Conservation (phyloP, 2,888 invertebrate genomes). For the Andrena chrysosceles region DNA sequence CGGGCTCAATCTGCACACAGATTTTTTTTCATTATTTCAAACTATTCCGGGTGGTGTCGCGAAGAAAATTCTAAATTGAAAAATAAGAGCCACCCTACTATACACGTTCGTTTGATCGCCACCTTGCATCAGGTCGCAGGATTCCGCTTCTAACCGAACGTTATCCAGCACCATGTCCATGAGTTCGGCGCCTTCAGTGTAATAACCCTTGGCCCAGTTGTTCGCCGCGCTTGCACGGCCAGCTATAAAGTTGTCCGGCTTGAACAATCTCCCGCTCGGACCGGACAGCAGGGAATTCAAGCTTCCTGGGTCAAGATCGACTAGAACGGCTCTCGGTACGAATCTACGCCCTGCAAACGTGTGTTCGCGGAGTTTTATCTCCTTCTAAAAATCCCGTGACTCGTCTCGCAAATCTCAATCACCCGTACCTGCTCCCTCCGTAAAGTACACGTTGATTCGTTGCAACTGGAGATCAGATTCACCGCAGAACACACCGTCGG, state of each 20-base stretch:
- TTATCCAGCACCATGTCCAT: constrained; percentile 93
- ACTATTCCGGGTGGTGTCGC: too few relatives aligned
- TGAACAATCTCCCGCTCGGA: constrained; percentile 87
- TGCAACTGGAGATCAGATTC: constrained; percentile 87
- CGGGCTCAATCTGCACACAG: too few relatives aligned
- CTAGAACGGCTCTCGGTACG: constrained; percentile 87
- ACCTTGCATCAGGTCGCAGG: constrained; percentile 94
- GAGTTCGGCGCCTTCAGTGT: constrained; percentile 95
- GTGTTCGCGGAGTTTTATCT: background rate
- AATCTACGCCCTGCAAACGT: constrained; percentile 84
- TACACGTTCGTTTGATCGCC: too few relatives aligned
- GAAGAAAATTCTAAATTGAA: too few relatives aligned
- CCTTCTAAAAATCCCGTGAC: background rate
- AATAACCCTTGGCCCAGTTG: constrained; percentile 90
- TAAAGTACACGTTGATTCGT: constrained; percentile 87
- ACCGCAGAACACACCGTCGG: constrained; percentile 86
- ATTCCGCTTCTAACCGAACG: constrained; percentile 93
- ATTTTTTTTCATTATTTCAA: too few relatives aligned
- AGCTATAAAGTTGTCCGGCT: constrained; percentile 88
- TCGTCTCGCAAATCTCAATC: too few relatives aligned
- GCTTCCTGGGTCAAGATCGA: constrained; percentile 88
- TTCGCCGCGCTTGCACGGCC: constrained; percentile 83
- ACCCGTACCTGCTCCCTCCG: constrained; percentile 84
- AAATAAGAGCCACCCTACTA: too few relatives aligned
- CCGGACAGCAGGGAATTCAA: constrained; percentile 88